Evolutionary conservation across 2,113 vertebrate species (phyloP).

Genomic region (Atrichornis clamosus): DNA sequence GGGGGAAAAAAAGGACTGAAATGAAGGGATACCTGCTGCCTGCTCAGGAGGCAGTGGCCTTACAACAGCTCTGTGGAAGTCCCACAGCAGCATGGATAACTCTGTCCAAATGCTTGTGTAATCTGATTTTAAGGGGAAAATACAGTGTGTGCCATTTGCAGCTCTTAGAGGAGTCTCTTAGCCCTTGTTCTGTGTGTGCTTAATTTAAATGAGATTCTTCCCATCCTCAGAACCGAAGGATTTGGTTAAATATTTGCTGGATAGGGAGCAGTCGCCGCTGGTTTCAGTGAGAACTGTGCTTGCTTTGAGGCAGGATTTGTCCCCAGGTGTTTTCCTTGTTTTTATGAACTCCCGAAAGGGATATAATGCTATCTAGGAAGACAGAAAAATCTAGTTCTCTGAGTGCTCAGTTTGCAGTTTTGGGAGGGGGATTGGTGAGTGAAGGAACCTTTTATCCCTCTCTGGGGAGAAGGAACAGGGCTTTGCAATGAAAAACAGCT

Average conservation of each 20-base stretch:
- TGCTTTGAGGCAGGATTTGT: background rate
- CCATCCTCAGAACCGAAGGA: background rate
- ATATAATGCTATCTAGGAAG: background rate
- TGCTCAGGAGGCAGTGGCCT: background rate
- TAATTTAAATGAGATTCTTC: background rate
- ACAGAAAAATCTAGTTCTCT: background rate
- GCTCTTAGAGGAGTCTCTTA: background rate
- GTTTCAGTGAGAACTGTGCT: background rate
- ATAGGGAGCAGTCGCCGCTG: background rate
- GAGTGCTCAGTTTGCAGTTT: background rate
- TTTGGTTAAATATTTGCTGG: background rate
- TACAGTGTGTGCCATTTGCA: background rate
- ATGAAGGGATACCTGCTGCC: background rate
- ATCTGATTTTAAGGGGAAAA: background rate
- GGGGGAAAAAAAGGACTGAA: background rate
- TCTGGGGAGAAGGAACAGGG: background rate
- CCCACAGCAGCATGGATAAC: background rate
- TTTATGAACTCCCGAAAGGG: background rate
- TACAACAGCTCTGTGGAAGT: background rate
- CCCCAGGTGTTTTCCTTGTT: background rate
- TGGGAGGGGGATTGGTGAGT: background rate
- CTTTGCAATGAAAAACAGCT: background rate
- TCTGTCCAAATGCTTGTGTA: background rate
- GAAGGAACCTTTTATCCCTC: background rate
- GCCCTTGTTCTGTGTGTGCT: background rate